Evolutionary conservation across 2,797 vertebrate species (phyloP).

Genomic region (Lepidocolaptes lacrymiger): DNA sequence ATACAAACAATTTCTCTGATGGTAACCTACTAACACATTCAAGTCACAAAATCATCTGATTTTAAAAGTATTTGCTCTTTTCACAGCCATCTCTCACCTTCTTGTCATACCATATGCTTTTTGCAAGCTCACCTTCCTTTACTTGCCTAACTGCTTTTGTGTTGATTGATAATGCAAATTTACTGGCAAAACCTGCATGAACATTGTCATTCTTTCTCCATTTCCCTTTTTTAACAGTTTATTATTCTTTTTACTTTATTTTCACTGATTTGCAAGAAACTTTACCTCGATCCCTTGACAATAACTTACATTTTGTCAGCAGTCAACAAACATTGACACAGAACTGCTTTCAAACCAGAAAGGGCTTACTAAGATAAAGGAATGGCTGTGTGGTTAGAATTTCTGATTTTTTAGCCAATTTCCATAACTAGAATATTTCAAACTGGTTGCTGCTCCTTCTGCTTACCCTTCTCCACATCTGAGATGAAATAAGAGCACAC

Average conservation of each 20-base stretch:
- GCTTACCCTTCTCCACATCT: neutral
- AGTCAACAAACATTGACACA: neutral
- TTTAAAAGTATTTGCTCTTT: neutral
- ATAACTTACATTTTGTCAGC: neutral
- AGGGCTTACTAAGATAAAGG: neutral
- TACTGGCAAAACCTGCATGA: neutral
- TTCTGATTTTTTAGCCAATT: neutral
- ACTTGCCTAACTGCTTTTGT: neutral
- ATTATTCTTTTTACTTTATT: neutral
- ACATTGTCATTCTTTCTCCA: neutral
- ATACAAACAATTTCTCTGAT: neutral
- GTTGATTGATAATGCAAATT: neutral
- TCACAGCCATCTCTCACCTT: neutral
- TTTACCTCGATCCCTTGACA: neutral
- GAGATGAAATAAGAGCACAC: neutral
- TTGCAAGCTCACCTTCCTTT: neutral
- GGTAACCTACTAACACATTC: neutral
- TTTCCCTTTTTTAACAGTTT: neutral
- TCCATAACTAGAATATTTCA: neutral
- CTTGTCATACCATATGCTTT: neutral
- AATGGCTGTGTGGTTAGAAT: neutral
- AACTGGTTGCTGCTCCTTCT: neutral
- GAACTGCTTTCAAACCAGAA: neutral
- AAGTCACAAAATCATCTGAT: neutral
- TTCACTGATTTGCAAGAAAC: neutral